Conservation (phyloP, 2,888 invertebrate genomes). For the Chymomyza fuscimana region DNA sequence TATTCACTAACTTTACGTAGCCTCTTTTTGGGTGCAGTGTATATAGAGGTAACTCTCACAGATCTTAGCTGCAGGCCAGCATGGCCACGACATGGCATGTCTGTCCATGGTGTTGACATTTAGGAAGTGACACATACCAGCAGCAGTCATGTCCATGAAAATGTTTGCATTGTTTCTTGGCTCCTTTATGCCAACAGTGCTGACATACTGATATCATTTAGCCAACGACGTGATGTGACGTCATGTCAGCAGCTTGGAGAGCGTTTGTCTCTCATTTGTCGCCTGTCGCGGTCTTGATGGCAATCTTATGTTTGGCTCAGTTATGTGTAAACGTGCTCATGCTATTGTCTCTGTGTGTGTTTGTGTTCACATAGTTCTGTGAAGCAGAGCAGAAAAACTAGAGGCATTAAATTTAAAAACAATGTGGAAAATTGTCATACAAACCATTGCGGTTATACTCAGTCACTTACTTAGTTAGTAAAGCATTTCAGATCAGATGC, state of each 20-base stretch:
- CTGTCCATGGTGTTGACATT: conserved; percentile 1
- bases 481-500: background rate
- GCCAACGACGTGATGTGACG: conserved; percentile 26
- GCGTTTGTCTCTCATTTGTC: conserved; percentile 65
- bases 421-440: conserved; percentile 54
- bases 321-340: background rate
- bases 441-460: conserved; percentile 42
- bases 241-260: conserved; percentile 21
- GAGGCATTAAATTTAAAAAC: conserved; percentile 30
- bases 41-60: background rate
- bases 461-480: conserved; percentile 16
- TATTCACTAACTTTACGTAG: no score
- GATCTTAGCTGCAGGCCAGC: background rate
- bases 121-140: conserved; percentile 49
- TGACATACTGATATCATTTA: conserved; percentile 60
- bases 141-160: conserved; percentile 7
- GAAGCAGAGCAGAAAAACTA: conserved; percentile 66
- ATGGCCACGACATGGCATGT: background rate
- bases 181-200: conserved; percentile 44
- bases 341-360: conserved; percentile 2
- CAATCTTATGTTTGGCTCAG: conserved; percentile 52
- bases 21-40: no score
- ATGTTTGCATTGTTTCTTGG: conserved; percentile 44
- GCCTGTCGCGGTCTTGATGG: conserved; percentile 53
- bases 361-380: conserved; percentile 33